Percentiles rank a stretch among this genome's conserved stretches.
phyloP scores from a whole-genome alignment of 2,797 vertebrate genomes.

The Neosilurus hyrtlii region DNA sequence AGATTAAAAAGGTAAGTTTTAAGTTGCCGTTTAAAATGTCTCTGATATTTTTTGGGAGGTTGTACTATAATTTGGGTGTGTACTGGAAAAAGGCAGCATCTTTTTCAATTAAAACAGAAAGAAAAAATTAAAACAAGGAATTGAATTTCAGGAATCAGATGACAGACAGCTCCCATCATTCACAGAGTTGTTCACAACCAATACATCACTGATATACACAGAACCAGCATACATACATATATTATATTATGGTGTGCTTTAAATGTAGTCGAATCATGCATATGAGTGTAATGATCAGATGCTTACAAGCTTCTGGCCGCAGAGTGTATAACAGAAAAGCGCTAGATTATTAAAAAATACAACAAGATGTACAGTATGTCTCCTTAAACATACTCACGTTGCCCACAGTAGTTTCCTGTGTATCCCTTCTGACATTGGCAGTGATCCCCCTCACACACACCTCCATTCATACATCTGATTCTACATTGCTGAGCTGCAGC shows the following conservation, averaged over 20 bases:
- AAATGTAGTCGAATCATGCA: not conserved
- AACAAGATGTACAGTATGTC: not conserved
- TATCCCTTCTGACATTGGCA: slow-evolving; percentile 81
- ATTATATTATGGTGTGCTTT: not conserved
- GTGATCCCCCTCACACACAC: slow-evolving; percentile 67
- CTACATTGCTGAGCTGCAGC: slow-evolving; percentile 75
- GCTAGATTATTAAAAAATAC: not conserved
- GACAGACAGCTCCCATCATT: too few species aligned
- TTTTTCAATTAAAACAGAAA: too few species aligned
- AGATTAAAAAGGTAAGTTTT: too few species aligned
- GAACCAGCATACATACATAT: not conserved
- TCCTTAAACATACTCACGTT: slow-evolving; percentile 69
- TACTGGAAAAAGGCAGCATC: too few species aligned
- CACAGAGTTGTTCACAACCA: too few species aligned
- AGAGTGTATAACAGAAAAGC: not conserved
- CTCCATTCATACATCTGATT: slow-evolving; percentile 78
- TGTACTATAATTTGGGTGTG: too few species aligned
- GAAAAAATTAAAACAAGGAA: too few species aligned
- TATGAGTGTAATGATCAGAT: not conserved
- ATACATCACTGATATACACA: too few species aligned
- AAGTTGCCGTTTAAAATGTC: too few species aligned
- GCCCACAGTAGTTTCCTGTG: slow-evolving; percentile 74
- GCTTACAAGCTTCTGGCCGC: not conserved
- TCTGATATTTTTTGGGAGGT: too few species aligned
- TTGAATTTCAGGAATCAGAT: too few species aligned